Evolutionary conservation across 2,113 vertebrate genomes (phyloP).

Genomic region (Triplophysa dalaica): DNA sequence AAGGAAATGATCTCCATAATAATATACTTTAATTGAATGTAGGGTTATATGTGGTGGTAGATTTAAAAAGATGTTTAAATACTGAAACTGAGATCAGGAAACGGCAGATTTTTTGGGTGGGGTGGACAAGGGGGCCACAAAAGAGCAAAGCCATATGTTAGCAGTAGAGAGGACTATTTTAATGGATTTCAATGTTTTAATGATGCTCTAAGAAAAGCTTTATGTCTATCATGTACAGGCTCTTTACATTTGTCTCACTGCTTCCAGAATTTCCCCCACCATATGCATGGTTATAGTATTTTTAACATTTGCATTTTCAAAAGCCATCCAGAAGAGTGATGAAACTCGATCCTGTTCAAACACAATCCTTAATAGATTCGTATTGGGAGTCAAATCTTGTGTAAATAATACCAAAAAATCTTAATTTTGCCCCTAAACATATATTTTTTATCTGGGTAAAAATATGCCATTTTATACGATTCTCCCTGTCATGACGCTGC

Average conservation of each 20-base stretch:
- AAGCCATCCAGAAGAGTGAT: no score
- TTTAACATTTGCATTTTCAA: slow-evolving; percentile 12
- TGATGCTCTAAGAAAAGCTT: slow-evolving; percentile 26
- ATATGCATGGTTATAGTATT: slow-evolving; percentile 22
- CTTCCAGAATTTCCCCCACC: not conserved
- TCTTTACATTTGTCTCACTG: slow-evolving; percentile 10
- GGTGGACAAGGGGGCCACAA: not conserved
- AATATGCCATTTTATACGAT: not conserved
- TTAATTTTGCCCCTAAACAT: no score
- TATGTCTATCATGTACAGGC: slow-evolving; percentile 27
- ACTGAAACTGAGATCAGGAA: slow-evolving; percentile 6
- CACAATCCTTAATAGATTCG: no score
- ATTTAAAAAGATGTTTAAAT: not conserved
- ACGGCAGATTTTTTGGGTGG: not conserved
- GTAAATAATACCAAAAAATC: no score
- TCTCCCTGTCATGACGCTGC: not conserved
- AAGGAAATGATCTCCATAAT: slow-evolving; percentile 25
- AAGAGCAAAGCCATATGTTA: slow-evolving; percentile 37
- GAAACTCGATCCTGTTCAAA: no score
- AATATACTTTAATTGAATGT: slow-evolving; percentile 12
- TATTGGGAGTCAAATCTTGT: no score
- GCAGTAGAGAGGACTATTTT: slow-evolving; percentile 6
- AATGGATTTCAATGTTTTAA: not conserved
- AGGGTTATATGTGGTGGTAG: not conserved
- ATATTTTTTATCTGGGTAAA: no score